Evolutionary conservation across 2,888 invertebrate genomes (phyloP).

Genomic region (Chironomus tentans): DNA sequence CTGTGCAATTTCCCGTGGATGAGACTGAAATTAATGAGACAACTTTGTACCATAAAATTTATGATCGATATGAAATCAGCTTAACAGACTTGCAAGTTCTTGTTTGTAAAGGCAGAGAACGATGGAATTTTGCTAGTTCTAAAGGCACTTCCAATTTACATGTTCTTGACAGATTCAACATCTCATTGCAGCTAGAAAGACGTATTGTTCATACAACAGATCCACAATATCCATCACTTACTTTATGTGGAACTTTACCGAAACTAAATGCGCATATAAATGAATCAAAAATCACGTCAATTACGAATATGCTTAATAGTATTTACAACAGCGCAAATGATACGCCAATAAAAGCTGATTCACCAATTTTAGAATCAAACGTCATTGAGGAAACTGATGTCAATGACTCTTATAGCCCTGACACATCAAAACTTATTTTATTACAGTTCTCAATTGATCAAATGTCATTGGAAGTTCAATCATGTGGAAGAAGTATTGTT

Average conservation of each 20-base stretch:
- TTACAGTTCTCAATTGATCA: slow-evolving; percentile 82
- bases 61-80: slow-evolving; percentile 70
- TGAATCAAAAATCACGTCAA: slow-evolving; percentile 73
- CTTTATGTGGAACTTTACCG: slow-evolving; percentile 76
- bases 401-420: slow-evolving; percentile 15
- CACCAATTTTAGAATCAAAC: background rate
- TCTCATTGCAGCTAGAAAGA: slow-evolving; percentile 63
- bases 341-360: slow-evolving; percentile 25
- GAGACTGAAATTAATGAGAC: slow-evolving; percentile 47
- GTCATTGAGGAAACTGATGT: slow-evolving; percentile 12
- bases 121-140: slow-evolving; percentile 80
- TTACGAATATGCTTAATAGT: slow-evolving; percentile 48
- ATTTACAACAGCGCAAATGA: slow-evolving; percentile 33
- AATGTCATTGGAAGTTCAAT: slow-evolving; percentile 79
- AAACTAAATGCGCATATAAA: slow-evolving; percentile 82
- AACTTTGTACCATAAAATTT: slow-evolving; percentile 57
- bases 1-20: slow-evolving; percentile 20
- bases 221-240: slow-evolving; percentile 77
- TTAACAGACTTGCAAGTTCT: slow-evolving; percentile 78
- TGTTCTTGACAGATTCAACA: slow-evolving; percentile 70
- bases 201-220: slow-evolving; percentile 73
- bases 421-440: slow-evolving; percentile 54
- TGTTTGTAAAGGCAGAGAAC: slow-evolving; percentile 79
- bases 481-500: slow-evolving; percentile 78
- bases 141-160: slow-evolving; percentile 78